Evolutionary conservation across 2,888 invertebrate genomes (phyloP), one percentile per base, ranked within the genome.

Genomic region (Pseudolycoriella hygida): DNA sequence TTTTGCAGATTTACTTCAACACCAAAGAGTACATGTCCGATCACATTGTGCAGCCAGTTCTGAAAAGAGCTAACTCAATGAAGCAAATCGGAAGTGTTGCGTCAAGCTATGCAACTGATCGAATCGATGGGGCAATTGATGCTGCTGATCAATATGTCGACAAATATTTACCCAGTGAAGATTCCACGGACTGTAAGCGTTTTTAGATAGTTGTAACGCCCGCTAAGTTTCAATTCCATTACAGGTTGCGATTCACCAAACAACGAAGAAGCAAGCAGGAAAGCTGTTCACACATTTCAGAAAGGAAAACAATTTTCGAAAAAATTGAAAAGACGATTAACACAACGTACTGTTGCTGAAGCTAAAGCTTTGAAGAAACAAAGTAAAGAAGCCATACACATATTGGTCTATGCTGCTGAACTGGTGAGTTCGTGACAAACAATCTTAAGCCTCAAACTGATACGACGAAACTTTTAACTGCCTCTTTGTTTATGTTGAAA

Each of bases 91-190:
- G 83, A 1, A 83, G 77, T 48, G 72, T 80, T 44, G 73, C 84
- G 41, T 81, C 84, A 0, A 72, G 71, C 2, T 81, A 71, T 51
- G 86, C 86, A 0, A 85, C 80, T 1, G 75, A 78, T 46, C 79
- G 73, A 3, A 64, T 86, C 19, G 84, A 85, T 58, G 77, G 77
- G 12, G 86, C 83, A 3, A 68, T 87, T 40, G 71, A 77, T 53
- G 78, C 76, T 17, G 86, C 85, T 18, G 87, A 87, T 57, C 76
- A 77, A 57, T 85, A 84, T 57, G 80, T 87, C 41, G 86, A 87
- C 65, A 83, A 74, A 62, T 84, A 81, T 61, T 68, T 87, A 52
- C 82, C 85, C 18, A 73, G 74, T 8, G 53, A 50, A 10, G 76
- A 77, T 60, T 69, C 69, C 47, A 62, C 63, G 49, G 80, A 81